Base-by-base conservation (phyloP, 1,140 invertebrate species). In the Mizuhopecten yessoensis region DNA sequence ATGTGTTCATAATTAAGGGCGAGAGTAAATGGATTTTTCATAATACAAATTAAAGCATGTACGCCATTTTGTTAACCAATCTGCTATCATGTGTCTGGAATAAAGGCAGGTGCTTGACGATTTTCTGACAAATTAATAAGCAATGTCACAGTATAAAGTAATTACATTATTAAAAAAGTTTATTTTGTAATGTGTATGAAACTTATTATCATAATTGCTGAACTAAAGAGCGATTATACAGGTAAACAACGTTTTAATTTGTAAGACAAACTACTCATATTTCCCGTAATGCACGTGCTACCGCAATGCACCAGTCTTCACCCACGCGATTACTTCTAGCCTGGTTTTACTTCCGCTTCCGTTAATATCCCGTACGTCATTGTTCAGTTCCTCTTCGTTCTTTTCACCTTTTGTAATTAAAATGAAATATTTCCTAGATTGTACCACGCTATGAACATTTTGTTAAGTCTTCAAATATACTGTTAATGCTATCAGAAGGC, bases 281-380 rank as follows among this genome's bases (percentile, higher is more conserved):
- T 75, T 29, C 23, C n/a, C 5, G 57, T 17, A 75, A 29, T 75
- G 57, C 2, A 29, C 29, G 3, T 29, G 57, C 23, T n/a, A n/a
- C n/a, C n/a, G n/a, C n/a, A n/a, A n/a, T n/a, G n/a, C n/a, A n/a
- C n/a, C n/a, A n/a, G n/a, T n/a, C 11, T 75, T 29, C 7, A 75
- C n/a, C 0, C n/a, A n/a, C n/a, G n/a, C n/a, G n/a, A n/a, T n/a
- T n/a, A n/a, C 57, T 17, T 5, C 9, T 13, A 23, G 29, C 57
- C 57, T 75, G 57, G 57, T 75, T 29, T 75, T n/a, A 75, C 17
- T 75, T 75, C 57, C 57, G 57, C 57, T 29, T 75, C 57, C 57
- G 57, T 17, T 75, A 3, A n/a, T 75, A 29, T n/a, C 23, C 3
- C 9, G 20, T 3, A 57, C 15, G 57, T n/a, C 57, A 75, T 3